A percentile compares a stretch with the other conserved stretches of the same genome.
phyloP scores from a whole-genome alignment of 1,140 invertebrate genomes.

The Drosophila fuyamai region DNA sequence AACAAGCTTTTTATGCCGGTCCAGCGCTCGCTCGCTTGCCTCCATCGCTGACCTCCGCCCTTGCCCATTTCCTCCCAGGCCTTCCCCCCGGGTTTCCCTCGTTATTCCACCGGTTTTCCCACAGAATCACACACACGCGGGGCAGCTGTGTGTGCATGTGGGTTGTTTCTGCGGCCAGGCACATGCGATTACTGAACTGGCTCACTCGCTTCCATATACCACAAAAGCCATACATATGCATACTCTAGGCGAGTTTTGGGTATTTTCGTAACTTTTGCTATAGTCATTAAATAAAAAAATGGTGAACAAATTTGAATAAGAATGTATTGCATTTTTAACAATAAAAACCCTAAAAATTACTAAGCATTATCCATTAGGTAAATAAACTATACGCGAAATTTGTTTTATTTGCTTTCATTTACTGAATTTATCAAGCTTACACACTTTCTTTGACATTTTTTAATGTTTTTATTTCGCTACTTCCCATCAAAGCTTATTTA shows the following conservation, averaged over 20 bases:
- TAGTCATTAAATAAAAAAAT: too few relatives aligned
- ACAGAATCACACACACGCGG: constrained; percentile 37
- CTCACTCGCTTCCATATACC: constrained; percentile 44
- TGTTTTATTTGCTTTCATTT: too few relatives aligned
- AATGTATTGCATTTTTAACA: too few relatives aligned
- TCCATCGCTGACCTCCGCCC: constrained; percentile 41
- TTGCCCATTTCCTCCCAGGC: constrained; percentile 1
- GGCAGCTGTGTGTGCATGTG: constrained; percentile 41
- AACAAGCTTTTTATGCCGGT: constrained; percentile 79
- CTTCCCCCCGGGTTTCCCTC: background rate
- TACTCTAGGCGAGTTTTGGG: constrained; percentile 4
- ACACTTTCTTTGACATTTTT: too few relatives aligned
- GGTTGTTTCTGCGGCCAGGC: constrained; percentile 66
- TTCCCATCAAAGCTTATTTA: too few relatives aligned
- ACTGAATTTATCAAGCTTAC: too few relatives aligned
- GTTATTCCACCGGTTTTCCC: constrained; percentile 7
- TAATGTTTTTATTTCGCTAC: too few relatives aligned
- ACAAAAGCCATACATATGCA: constrained; percentile 42
- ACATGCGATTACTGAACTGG: constrained; percentile 71
- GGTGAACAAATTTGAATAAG: too few relatives aligned
- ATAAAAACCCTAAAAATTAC: too few relatives aligned
- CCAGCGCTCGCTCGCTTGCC: constrained; percentile 16
- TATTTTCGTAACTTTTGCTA: background rate
- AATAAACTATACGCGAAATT: too few relatives aligned
- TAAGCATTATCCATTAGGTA: too few relatives aligned